phyloP scores from a whole-genome alignment of 2,888 invertebrate species.

The Meandrusa payeni region DNA sequence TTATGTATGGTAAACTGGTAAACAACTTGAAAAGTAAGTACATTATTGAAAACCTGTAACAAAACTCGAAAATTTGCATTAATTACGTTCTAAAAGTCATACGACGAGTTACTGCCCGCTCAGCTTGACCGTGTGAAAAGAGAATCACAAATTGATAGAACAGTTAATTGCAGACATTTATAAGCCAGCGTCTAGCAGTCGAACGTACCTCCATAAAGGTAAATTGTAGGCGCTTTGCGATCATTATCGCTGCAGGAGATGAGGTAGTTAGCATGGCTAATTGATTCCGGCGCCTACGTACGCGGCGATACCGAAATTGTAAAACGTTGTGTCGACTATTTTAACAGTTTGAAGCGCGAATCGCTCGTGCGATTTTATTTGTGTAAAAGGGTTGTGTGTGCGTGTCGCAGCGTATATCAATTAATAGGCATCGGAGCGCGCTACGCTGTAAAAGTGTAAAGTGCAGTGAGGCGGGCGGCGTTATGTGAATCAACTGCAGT shows the following conservation, averaged over 20 bases:
- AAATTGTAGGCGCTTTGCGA: slow-evolving; percentile 30
- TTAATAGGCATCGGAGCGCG: slow-evolving; percentile 69
- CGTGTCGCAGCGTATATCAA: slow-evolving; percentile 66
- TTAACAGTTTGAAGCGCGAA: slow-evolving; percentile 24
- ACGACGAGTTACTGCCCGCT: slow-evolving; percentile 2
- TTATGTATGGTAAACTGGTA: too few relatives aligned
- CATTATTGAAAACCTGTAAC: too few relatives aligned
- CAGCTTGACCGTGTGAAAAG: slow-evolving; percentile 6
- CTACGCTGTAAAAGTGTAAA: slow-evolving; percentile 77
- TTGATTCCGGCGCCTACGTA: slow-evolving; percentile 53
- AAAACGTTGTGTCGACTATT: slow-evolving; percentile 21
- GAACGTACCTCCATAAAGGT: slow-evolving; percentile 25
- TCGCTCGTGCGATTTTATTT: slow-evolving; percentile 29
- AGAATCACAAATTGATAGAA: slow-evolving; percentile 25
- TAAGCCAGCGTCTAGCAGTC: slow-evolving; percentile 30
- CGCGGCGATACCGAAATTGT: slow-evolving; percentile 18
- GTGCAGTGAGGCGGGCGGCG: slow-evolving; percentile 69
- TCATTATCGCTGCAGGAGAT: slow-evolving; percentile 54
- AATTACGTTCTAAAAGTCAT: slow-evolving; percentile 10
- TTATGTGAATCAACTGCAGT: slow-evolving; percentile 77
- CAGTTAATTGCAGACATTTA: slow-evolving; percentile 31
- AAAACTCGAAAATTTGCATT: not conserved
- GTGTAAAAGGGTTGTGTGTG: slow-evolving; percentile 33
- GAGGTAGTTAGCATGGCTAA: slow-evolving; percentile 56
- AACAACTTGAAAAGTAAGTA: too few relatives aligned